Base-by-base conservation (phyloP, 2,888 invertebrate genomes). In the Diaperis boleti region DNA sequence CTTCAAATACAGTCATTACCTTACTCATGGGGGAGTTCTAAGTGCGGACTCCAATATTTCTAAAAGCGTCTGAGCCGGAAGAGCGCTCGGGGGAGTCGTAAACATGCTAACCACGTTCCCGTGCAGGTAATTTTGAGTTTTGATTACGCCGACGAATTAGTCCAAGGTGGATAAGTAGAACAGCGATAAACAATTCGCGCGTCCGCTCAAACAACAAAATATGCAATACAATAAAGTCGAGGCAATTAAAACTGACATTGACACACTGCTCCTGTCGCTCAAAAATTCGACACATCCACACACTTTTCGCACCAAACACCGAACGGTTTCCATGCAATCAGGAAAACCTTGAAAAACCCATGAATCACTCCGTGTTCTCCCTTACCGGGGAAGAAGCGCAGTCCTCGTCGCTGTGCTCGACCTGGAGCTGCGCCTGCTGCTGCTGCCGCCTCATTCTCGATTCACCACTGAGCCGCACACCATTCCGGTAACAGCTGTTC, bases 361-460 rank as follows among this genome's bases (percentile, higher is more conserved):
- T 18, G 37, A 50, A 37, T 18, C 35, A 37, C 18, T 10, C 31
- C 13, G 31, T 31, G 13, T 17, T 10, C n/a, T 8, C 13, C 13
- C 81, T 78, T 81, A 86, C 85, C 81, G 84, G 83, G 47, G 85
- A 82, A 69, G 84, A 83, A 71, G 83, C 83, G 69, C 84, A 81
- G 69, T 85, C 85, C 73, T 85, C 85, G 68, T 85, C 85, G 71
- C 82, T 83, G 69, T 83, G 80, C 62, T 82, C 81, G 59, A 78
- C 75, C 65, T 80, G 79, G 59, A 78, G 71, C 62, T 77, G 76
- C 56, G 73, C 74, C 26, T 74, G 73, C 60, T 72, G 73, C 66
- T 26, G 42, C 55, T 54, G 22, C 44, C 15, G 31, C 41, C 35
- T 41, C 59, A 45, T 41, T 59, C 64, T 56, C 61, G 35, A 39